phyloP scores from a whole-genome alignment of 2,888 invertebrate genomes.

The Hirtodrosophila alboralis region DNA sequence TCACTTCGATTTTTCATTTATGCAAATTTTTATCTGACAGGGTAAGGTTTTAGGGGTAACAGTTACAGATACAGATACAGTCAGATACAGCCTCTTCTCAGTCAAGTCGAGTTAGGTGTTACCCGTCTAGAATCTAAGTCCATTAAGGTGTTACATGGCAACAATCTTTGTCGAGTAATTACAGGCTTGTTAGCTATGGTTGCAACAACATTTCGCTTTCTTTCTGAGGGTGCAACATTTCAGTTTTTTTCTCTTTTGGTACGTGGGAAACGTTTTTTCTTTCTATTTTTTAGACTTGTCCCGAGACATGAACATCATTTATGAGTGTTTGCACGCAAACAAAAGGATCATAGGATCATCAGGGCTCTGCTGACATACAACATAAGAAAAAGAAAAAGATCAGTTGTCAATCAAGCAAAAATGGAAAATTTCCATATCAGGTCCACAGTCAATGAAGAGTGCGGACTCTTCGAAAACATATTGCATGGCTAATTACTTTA shows the following conservation, averaged over 20 bases:
- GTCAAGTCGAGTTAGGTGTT: slow-evolving; percentile 9
- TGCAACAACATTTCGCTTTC: slow-evolving; percentile 57
- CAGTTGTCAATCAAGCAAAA: slow-evolving; percentile 68
- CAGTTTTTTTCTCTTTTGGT: slow-evolving; percentile 17
- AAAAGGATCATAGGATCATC: slow-evolving; percentile 62
- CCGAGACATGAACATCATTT: slow-evolving; percentile 58
- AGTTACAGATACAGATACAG: slow-evolving; percentile 16
- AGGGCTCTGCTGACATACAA: not conserved
- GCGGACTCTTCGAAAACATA: slow-evolving; percentile 22
- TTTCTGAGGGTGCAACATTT: slow-evolving; percentile 46
- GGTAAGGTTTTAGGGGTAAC: slow-evolving; percentile 45
- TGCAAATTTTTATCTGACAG: slow-evolving; percentile 59
- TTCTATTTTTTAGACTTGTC: slow-evolving; percentile 7
- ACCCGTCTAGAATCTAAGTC: slow-evolving; percentile 32
- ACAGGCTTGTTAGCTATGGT: slow-evolving; percentile 81
- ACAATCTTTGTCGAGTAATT: slow-evolving; percentile 78
- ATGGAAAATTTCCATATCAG: slow-evolving; percentile 66
- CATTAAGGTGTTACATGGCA: slow-evolving; percentile 74
- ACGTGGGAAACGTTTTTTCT: slow-evolving; percentile 67
- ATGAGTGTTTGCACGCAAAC: slow-evolving; percentile 67
- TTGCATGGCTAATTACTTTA: slow-evolving; percentile 67
- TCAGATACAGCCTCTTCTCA: too few relatives aligned
- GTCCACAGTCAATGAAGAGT: slow-evolving; percentile 17
- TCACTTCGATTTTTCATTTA: slow-evolving; percentile 45
- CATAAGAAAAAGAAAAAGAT: slow-evolving; percentile 50